These are phyloP conservation scores for Euwallacea similis DNA, from an alignment of 1,140 invertebrate genomes.

Conservation along the genomic window DNA sequence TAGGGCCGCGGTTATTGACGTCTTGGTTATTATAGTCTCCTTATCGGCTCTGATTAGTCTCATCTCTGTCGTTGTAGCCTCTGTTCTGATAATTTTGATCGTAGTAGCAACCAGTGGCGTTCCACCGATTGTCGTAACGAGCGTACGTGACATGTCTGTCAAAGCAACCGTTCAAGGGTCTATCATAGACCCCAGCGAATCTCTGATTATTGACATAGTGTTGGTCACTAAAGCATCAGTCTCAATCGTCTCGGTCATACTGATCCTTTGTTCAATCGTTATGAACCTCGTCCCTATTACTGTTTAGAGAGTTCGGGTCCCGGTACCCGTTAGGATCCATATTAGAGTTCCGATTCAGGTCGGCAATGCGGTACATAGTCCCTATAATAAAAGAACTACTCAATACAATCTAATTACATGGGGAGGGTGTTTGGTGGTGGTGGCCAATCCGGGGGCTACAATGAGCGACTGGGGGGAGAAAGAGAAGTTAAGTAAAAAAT, in stretches of 20 bases:
- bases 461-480: slow-evolving; percentile 14
- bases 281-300: slow-evolving; percentile 10
- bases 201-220: slow-evolving; percentile 14
- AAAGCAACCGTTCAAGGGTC: background rate
- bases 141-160: background rate
- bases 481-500: too few relatives aligned
- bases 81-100: slow-evolving; percentile 10
- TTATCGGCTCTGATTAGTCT: background rate
- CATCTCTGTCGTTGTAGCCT: slow-evolving; percentile 13
- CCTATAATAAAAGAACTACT: slow-evolving; percentile 28
- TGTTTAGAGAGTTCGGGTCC: slow-evolving; percentile 11
- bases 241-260: slow-evolving; percentile 13
- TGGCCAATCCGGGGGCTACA: slow-evolving; percentile 31
- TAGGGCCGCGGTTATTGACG: slow-evolving; percentile 17
- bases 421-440: slow-evolving; percentile 6
- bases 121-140: background rate
- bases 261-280: slow-evolving; percentile 20
- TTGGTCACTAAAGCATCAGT: slow-evolving; percentile 4
- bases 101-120: slow-evolving; percentile 7
- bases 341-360: slow-evolving; percentile 23
- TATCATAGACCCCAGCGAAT: background rate
- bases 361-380: slow-evolving; percentile 12
- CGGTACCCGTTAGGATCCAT: slow-evolving; percentile 11
- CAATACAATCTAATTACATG: slow-evolving; percentile 24
- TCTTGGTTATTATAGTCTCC: slow-evolving; percentile 30